Conservation (phyloP, 2,888 invertebrate genomes). For the Drosophila hawaiiensis region DNA sequence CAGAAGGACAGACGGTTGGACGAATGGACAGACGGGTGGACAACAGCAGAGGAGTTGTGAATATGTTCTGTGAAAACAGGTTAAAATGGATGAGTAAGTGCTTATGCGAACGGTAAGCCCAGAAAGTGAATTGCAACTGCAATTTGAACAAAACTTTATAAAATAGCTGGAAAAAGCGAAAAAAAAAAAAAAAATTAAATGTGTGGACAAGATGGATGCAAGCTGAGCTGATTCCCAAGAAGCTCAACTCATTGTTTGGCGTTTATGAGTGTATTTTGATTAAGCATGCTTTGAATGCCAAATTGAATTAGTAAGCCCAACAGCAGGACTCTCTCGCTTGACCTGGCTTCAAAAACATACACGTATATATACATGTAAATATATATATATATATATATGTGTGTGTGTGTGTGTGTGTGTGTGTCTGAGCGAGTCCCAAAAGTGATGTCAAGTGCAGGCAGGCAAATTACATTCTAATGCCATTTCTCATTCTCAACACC, state of each 20-base stretch:
- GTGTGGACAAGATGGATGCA: neutral
- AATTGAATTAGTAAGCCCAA: conserved; percentile 28
- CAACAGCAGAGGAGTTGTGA: neutral
- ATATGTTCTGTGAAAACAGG: neutral
- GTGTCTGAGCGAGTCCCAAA: neutral
- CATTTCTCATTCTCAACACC: conserved; percentile 33
- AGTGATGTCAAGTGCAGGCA: conserved; percentile 5
- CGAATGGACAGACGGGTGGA: neutral
- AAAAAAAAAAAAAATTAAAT: neutral
- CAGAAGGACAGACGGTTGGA: neutral
- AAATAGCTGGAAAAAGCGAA: neutral
- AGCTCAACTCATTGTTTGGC: conserved; percentile 14
- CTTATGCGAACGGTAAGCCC: neutral
- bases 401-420: neutral
- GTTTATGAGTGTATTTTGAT: conserved; percentile 30
- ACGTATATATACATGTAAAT: neutral
- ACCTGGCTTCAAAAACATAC: conserved; percentile 2
- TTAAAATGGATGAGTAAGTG: neutral
- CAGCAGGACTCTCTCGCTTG: neutral
- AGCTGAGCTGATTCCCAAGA: neutral
- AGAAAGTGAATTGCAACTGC: neutral
- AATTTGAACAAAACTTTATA: neutral
- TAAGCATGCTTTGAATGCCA: conserved; percentile 28
- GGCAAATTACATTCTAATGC: conserved; percentile 51
- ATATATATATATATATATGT: neutral